phyloP scores from a whole-genome alignment of 2,797 vertebrate genomes.

The Danionella dracula region DNA sequence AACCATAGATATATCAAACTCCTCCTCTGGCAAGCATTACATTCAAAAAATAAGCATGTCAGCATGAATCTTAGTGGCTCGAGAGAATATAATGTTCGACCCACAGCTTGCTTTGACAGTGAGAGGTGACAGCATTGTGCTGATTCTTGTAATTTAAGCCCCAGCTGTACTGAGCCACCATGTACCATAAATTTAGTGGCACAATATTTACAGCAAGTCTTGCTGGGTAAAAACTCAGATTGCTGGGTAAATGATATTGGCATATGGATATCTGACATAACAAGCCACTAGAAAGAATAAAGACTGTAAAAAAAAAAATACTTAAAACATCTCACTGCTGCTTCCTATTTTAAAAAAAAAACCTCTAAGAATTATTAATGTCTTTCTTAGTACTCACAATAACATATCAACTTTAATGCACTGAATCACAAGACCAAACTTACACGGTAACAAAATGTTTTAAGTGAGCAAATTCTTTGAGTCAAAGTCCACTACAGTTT shows the following conservation, averaged over 20 bases:
- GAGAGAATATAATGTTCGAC: conserved; percentile 1
- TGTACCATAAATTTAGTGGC: conserved; percentile 38
- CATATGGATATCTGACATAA: too few relatives aligned
- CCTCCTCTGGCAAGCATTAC: not conserved
- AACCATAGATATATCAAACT: not conserved
- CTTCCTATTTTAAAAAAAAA: too few relatives aligned
- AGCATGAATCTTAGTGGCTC: not conserved
- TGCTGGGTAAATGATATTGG: conserved; percentile 45
- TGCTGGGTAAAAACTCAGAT: conserved; percentile 15
- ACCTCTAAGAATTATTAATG: too few relatives aligned
- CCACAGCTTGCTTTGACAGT: conserved; percentile 13
- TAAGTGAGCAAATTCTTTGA: too few relatives aligned
- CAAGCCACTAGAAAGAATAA: too few relatives aligned
- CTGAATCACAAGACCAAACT: too few relatives aligned
- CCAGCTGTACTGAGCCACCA: conserved; percentile 21
- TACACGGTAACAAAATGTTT: too few relatives aligned
- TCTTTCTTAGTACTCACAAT: too few relatives aligned
- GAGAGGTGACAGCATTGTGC: conserved; percentile 5
- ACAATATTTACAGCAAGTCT: conserved; percentile 38
- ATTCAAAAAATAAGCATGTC: conserved; percentile 7
- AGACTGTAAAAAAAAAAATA: too few relatives aligned
- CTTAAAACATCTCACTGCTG: too few relatives aligned
- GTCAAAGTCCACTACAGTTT: too few relatives aligned
- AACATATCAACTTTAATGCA: too few relatives aligned
- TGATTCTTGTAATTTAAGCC: conserved; percentile 31